Evolutionary conservation across 2,113 vertebrate genomes (phyloP), one percentile per base, ranked within the genome.

Genomic region (Xenotilapia caudafasciata): DNA sequence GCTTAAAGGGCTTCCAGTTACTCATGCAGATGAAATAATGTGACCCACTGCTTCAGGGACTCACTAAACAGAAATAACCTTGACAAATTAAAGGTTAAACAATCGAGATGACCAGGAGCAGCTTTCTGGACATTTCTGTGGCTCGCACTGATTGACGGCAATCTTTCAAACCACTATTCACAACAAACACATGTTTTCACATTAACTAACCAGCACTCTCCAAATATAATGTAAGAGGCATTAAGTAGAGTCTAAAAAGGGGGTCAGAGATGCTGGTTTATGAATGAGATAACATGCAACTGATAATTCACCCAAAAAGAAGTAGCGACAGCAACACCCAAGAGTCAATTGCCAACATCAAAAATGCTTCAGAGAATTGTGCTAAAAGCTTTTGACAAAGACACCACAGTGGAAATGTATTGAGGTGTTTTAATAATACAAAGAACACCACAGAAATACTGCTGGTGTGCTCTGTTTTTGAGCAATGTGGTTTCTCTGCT

Each of bases 11-110:
- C 40, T 77, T 88, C 53, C n/a, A 80, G 82, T 94, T 93, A 92
- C 92, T 94, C 90, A 92, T 77, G 28, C 81, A 88, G 83, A 90
- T 88, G 28, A 86, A 94, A 91, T 89, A 92, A 88, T 82, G 80
- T 87, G 91, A 94, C 75, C 91, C 89, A 85, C 33, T 88, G 92
- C 93, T 86, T 68, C 42, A 31, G 88, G 89, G 92, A 83, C 56
- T 82, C 86, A 89, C 56, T 38, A 54, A 83, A 83, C 73, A 88
- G 54, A 83, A 87, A 82, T 85, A 92, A 91, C 89, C 90, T 91
- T 89, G 84, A 90, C 89, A 53, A 90, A 62, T 86, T 75, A 90
- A 86, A 92, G 84, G 85, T 90, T 88, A 91, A 88, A 81, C 77
- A 88, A 88, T 90, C 17, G 55, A 21, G 9, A 47, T 75, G 56